Percentiles rank a stretch among this genome's conserved stretches.
Conservation (phyloP, 2,113 vertebrate genomes). For the Heptranchias perlo region DNA sequence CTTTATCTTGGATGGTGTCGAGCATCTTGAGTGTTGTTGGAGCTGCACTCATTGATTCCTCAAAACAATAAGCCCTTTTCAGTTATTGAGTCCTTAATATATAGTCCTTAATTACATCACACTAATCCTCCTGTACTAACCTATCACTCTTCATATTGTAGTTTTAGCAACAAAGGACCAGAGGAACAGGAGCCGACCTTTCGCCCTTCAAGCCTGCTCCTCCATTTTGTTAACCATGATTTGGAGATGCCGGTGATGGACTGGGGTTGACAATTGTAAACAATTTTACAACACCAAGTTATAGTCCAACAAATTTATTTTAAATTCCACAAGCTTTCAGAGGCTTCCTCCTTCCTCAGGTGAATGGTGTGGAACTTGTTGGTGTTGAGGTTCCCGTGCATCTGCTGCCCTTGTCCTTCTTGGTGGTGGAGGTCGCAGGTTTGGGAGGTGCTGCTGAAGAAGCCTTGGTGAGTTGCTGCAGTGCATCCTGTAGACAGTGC, state of each 20-base stretch:
- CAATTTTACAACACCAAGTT: too few species aligned
- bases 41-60: neutral
- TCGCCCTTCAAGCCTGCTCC: neutral
- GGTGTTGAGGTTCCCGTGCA: neutral
- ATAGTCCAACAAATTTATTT: too few species aligned
- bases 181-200: neutral
- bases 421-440: neutral
- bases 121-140: neutral
- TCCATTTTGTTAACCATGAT: neutral
- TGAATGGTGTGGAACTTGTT: neutral
- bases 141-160: neutral
- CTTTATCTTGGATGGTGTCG: too few species aligned
- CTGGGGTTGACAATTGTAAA: too few species aligned
- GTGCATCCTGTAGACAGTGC: neutral
- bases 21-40: too few species aligned
- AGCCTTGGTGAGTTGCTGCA: neutral
- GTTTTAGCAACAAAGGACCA: neutral
- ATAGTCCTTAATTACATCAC: neutral
- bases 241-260: too few species aligned
- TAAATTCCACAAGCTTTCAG: too few species aligned
- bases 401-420: neutral
- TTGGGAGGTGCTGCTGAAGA: neutral
- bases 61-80: neutral
- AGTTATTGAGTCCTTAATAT: neutral
- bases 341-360: too few species aligned